Conservation (phyloP, 2,113 vertebrate species). For the Thalassarche chlororhynchos region DNA sequence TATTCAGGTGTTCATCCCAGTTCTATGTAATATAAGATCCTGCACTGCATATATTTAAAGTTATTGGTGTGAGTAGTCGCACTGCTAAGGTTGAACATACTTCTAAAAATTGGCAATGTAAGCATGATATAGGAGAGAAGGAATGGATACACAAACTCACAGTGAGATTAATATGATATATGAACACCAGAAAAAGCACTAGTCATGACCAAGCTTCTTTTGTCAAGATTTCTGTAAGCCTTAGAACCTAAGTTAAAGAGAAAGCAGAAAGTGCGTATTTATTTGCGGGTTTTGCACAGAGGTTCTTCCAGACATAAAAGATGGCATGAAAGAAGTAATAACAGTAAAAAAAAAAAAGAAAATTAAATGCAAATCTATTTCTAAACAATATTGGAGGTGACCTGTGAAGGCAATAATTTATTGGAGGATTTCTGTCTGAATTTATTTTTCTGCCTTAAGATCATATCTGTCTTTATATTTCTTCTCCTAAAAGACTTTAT, state of each 20-base stretch:
- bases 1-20: neutral
- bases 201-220: neutral
- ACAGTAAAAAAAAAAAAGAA: neutral
- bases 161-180: neutral
- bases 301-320: neutral
- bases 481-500: neutral
- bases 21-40: neutral
- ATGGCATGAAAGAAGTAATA: neutral
- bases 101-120: neutral
- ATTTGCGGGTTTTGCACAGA: neutral
- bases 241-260: neutral
- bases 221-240: neutral
- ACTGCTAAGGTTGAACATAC: neutral
- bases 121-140: neutral
- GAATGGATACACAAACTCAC: neutral
- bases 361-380: neutral
- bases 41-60: neutral
- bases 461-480: neutral
- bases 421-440: neutral
- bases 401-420: neutral
- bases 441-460: neutral
- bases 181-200: neutral
- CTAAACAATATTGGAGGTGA: neutral
- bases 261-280: neutral
- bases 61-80: neutral